Conservation (phyloP, 1,140 invertebrate species). For the Lineus longissimus region DNA sequence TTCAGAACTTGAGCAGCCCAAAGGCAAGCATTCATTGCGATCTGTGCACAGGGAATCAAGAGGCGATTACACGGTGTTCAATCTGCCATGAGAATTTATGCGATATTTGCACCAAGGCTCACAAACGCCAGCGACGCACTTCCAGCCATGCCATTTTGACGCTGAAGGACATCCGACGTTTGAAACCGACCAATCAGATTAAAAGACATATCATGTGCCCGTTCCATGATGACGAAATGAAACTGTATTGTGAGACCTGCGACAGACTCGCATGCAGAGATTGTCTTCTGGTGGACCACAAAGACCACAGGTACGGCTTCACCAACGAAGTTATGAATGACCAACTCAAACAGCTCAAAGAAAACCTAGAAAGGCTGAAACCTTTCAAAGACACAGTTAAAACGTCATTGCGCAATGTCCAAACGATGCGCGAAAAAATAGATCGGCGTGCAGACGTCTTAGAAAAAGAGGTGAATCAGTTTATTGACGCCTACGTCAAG, state of each 20-base stretch:
- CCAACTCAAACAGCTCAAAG: background rate
- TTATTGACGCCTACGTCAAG: background rate
- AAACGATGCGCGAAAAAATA: background rate
- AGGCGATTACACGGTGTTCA: background rate
- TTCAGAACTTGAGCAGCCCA: background rate
- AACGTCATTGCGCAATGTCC: background rate
- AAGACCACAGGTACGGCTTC: constrained; percentile 2
- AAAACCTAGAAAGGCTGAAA: background rate
- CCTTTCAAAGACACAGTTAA: background rate
- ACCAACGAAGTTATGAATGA: background rate
- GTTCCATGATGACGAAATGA: background rate
- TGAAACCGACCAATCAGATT: background rate
- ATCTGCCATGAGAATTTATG: background rate
- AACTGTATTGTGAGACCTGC: background rate
- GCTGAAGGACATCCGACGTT: background rate
- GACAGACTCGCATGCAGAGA: background rate
- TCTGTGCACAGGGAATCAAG: background rate
- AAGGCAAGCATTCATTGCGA: background rate
- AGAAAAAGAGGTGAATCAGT: background rate
- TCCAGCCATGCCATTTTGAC: background rate
- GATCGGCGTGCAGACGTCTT: background rate
- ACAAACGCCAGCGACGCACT: background rate
- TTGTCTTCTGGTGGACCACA: background rate
- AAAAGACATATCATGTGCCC: background rate
- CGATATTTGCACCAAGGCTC: constrained; percentile 1